A percentile compares a stretch with the other conserved stretches of the same genome.
phyloP scores from a whole-genome alignment of 2,888 invertebrate species.

The Danaus chrysippus region DNA sequence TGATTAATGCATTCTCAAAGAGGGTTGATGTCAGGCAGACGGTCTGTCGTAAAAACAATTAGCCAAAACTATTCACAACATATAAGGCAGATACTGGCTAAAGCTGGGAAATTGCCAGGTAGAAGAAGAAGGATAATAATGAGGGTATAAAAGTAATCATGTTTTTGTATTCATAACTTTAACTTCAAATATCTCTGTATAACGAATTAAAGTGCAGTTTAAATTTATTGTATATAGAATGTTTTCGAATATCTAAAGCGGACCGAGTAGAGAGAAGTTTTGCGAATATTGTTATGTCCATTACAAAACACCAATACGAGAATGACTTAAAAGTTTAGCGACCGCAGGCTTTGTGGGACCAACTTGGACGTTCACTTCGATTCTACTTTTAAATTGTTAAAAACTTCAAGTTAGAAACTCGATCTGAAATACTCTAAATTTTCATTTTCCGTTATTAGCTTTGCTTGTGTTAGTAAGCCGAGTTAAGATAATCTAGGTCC shows the following conservation, averaged over 20 bases:
- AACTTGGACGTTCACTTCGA: conserved; percentile 46
- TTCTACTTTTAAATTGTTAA: conserved; percentile 49
- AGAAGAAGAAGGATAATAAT: no score
- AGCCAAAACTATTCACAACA: no score
- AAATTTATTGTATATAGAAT: no score
- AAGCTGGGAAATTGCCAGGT: no score
- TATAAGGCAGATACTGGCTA: no score
- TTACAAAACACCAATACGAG: conserved; percentile 31
- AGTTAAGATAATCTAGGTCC: conserved; percentile 11
- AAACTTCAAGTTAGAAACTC: conserved; percentile 36
- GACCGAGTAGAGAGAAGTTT: conserved; percentile 10
- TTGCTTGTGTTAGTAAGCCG: conserved; percentile 23
- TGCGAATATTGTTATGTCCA: conserved; percentile 25
- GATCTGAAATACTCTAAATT: conserved; percentile 33
- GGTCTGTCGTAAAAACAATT: no score
- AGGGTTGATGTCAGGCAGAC: no score
- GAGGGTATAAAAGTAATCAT: no score
- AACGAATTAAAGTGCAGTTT: no score
- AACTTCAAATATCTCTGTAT: no score
- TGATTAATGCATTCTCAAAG: no score
- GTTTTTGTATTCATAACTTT: no score
- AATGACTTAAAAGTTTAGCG: conserved; percentile 31
- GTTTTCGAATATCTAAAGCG: not conserved
- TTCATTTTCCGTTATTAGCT: conserved; percentile 37
- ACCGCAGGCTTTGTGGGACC: conserved; percentile 40